Evolutionary conservation across 2,888 invertebrate species (phyloP).

Genomic region (Thera britannica): DNA sequence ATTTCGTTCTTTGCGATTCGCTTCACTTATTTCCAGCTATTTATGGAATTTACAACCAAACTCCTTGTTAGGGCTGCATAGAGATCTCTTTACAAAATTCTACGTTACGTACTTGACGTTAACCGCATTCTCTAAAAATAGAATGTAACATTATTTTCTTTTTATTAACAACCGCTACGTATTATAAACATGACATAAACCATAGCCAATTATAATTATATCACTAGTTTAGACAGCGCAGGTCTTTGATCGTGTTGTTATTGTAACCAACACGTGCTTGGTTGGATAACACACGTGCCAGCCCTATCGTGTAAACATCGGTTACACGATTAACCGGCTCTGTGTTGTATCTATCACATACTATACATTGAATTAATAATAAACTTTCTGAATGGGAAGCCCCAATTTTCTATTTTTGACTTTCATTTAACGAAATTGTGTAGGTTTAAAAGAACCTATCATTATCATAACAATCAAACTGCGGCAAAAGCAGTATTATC

Average conservation of each 20-base stretch:
- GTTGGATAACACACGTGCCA: constrained; percentile 55
- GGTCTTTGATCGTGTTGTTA: constrained; percentile 76
- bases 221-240: constrained; percentile 45
- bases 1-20: constrained; percentile 28
- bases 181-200: constrained; percentile 24
- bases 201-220: constrained; percentile 53
- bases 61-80: not conserved
- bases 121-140: not conserved
- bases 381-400: constrained; percentile 15
- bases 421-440: not conserved
- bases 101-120: not conserved
- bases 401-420: not conserved
- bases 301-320: constrained; percentile 57
- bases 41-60: constrained; percentile 14
- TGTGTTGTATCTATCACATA: constrained; percentile 33
- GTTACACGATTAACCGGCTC: constrained; percentile 42
- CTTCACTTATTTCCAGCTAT: constrained; percentile 22
- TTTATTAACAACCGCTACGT: constrained; percentile 7
- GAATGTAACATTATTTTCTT: not conserved
- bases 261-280: constrained; percentile 66
- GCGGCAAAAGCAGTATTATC: not conserved
- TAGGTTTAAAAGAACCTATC: not conserved
- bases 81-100: not conserved
- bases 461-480: constrained; percentile 1
- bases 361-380: constrained; percentile 19